Evolutionary conservation across 2,797 vertebrate species (phyloP), one percentile per base, ranked within the genome.

Genomic region (Brachyalestes nurse): DNA sequence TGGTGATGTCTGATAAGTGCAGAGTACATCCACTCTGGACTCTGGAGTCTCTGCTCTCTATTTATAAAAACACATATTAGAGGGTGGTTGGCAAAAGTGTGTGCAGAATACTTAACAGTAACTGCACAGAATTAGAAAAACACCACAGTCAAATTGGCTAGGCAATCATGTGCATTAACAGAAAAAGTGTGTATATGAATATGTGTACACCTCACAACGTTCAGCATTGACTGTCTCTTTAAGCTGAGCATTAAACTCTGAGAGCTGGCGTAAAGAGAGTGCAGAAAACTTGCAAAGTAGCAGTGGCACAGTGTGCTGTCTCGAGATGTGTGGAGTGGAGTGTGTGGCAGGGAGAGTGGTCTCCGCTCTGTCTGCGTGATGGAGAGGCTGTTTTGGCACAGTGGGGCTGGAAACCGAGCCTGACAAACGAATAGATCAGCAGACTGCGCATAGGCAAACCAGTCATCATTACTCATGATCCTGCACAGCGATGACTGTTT

Each of bases 371-470:
- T 81, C 82, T 80, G 23, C 53, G 55, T 87, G 86, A 89, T 88
- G 62, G 71, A 89, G 82, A 72, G 77, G 51, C 81, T 85, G 78
- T 66, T 84, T 82, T 80, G 76, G 76, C 45, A 77, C 72, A 75
- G 74, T 77, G 78, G 73, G 72, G 71, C 58, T 82, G 76, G 77
- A 85, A 87, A 86, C 80, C 82, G 28, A 49, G n/a, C 60, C 76
- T 78, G 90, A 91, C 90, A 90, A 89, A 89, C 86, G 76, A 82
- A 86, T 81, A 77, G 82, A 85, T 86, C 84, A 84, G 77, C 55
- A 45, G 45, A 38, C 78, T 60, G 70, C 69, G 79, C 76, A 78
- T 60, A 79, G 64, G 70, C 75, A 34, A 77, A 73, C 77, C 74
- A 71, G 74, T 73, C 83, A 86, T 73, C 83, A 86, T 88, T 82